Evolutionary conservation across 2,797 vertebrate species (phyloP).

Genomic region (Semotilus atromaculatus): DNA sequence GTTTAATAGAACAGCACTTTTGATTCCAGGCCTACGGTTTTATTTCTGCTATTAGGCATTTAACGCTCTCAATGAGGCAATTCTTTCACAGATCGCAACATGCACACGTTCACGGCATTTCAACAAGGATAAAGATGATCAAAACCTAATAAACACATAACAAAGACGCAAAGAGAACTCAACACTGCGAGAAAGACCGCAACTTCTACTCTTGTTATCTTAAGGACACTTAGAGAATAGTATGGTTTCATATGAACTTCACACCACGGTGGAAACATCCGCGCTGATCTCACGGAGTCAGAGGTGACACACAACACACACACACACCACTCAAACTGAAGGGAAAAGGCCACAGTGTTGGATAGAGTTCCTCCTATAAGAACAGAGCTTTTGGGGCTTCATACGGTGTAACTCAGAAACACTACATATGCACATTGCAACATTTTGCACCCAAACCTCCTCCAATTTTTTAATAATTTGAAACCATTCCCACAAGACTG

Average conservation of each 20-base stretch:
- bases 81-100: constrained; percentile 58
- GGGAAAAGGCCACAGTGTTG: constrained; percentile 8
- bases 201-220: constrained; percentile 48
- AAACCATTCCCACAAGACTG: constrained; percentile 1
- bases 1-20: not conserved
- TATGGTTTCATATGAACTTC: constrained; percentile 74
- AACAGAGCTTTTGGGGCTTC: constrained; percentile 68
- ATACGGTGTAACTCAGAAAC: constrained; percentile 28
- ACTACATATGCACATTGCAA: not conserved
- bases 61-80: constrained; percentile 58
- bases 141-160: constrained; percentile 1
- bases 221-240: constrained; percentile 86
- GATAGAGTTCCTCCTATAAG: constrained; percentile 67
- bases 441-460: not conserved
- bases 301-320: too few species aligned
- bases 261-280: constrained; percentile 36
- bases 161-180: not conserved
- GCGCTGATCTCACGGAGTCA: not conserved
- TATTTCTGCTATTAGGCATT: constrained; percentile 68
- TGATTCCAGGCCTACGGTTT: not conserved
- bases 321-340: not conserved
- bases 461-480: not conserved
- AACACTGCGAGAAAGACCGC: not conserved
- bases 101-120: constrained; percentile 49
- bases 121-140: not conserved